Evolutionary conservation across 2,113 vertebrate species (phyloP).

Genomic region (Clinocottus analis): DNA sequence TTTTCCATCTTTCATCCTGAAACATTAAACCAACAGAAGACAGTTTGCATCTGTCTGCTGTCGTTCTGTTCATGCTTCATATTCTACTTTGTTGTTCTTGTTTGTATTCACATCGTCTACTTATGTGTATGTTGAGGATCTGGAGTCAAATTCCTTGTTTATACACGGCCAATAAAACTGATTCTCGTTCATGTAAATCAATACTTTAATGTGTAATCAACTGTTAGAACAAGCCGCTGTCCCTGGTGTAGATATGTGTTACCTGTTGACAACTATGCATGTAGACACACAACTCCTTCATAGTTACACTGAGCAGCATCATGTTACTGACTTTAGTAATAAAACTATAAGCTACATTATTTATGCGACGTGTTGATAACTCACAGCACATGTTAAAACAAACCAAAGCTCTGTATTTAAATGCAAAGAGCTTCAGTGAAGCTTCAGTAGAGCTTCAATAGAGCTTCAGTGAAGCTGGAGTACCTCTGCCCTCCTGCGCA

Average conservation of each 20-base stretch:
- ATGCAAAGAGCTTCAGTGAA: not conserved
- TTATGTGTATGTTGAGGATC: no score
- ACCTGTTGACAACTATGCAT: no score
- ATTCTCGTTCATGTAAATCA: not conserved
- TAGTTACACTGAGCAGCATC: not conserved
- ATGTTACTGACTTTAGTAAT: not conserved
- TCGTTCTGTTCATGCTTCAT: not conserved
- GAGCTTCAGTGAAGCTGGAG: not conserved
- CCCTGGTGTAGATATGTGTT: not conserved
- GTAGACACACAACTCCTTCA: not conserved
- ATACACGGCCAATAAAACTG: no score
- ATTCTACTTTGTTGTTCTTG: no score
- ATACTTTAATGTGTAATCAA: not conserved
- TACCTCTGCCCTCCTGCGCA: conserved; percentile 85
- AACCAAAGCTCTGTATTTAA: not conserved
- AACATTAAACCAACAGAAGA: not conserved
- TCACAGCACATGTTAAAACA: not conserved
- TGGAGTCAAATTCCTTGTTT: no score
- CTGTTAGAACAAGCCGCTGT: not conserved
- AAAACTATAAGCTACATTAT: not conserved
- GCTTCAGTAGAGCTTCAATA: no score
- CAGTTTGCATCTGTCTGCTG: not conserved
- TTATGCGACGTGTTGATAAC: not conserved
- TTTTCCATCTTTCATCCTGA: not conserved
- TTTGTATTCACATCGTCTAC: no score